Percentiles rank a stretch among this genome's conserved stretches.
phyloP scores from a whole-genome alignment of 2,797 vertebrate species.

The Typhlichthys subterraneus region DNA sequence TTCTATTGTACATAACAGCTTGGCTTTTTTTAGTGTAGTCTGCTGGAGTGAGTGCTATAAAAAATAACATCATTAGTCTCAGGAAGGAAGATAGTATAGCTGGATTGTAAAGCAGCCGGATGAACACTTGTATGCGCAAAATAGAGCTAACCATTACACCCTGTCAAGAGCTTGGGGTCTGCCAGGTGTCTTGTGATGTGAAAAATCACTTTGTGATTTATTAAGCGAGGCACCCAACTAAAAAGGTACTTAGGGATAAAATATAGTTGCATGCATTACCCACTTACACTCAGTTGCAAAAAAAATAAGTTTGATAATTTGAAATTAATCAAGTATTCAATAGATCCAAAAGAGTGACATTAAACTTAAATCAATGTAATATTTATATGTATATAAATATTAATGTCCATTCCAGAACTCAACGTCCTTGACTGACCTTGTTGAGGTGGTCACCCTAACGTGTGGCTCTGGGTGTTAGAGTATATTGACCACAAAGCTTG shows the following conservation, averaged over 20 bases:
- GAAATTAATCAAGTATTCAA: slow-evolving; percentile 37
- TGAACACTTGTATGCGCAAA: slow-evolving; percentile 14
- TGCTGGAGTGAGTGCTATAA: slow-evolving; percentile 37
- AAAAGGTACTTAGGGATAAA: too few relatives aligned
- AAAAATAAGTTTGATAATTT: background rate
- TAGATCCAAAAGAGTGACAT: slow-evolving; percentile 27
- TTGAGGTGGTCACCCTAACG: slow-evolving; percentile 39
- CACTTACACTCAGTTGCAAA: background rate
- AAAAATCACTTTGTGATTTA: background rate
- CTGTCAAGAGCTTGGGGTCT: background rate
- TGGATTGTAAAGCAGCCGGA: slow-evolving; percentile 45
- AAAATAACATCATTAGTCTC: slow-evolving; percentile 59
- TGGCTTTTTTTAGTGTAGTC: background rate
- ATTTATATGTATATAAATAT: slow-evolving; percentile 9
- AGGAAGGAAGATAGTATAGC: slow-evolving; percentile 40
- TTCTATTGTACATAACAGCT: slow-evolving; percentile 20
- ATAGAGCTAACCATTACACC: slow-evolving; percentile 5
- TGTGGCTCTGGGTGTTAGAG: slow-evolving; percentile 36
- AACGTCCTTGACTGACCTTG: slow-evolving; percentile 64
- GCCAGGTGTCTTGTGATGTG: slow-evolving; percentile 6
- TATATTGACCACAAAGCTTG: slow-evolving; percentile 35
- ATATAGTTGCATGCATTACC: too few relatives aligned
- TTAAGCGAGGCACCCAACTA: too few relatives aligned
- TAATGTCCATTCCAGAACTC: slow-evolving; percentile 26
- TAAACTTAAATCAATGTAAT: slow-evolving; percentile 39